Conservation (phyloP, 2,888 invertebrate species). For the Caradrina kadenii region DNA sequence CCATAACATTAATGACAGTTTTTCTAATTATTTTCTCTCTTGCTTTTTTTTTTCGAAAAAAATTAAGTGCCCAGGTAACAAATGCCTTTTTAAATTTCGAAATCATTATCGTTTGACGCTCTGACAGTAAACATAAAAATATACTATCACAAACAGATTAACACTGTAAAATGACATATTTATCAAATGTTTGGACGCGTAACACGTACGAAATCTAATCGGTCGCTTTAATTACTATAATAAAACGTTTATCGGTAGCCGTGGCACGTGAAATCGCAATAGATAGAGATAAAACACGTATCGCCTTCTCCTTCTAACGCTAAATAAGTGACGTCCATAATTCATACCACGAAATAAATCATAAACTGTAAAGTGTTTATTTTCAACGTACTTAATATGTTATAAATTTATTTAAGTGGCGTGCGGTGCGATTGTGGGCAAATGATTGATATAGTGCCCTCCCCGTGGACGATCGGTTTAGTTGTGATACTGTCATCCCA, state of each 20-base stretch:
- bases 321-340: constrained; percentile 86
- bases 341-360: constrained; percentile 89
- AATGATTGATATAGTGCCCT: constrained; percentile 89
- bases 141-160: constrained; percentile 77
- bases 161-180: constrained; percentile 81
- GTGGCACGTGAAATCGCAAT: constrained; percentile 85
- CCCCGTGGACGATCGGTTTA: constrained; percentile 81
- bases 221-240: constrained; percentile 86
- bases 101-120: constrained; percentile 72
- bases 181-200: constrained; percentile 83
- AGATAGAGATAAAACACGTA: constrained; percentile 81
- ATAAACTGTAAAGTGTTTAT: constrained; percentile 90
- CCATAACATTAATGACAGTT: neutral
- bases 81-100: constrained; percentile 65
- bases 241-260: constrained; percentile 88
- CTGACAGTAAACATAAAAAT: constrained; percentile 73
- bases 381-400: constrained; percentile 90
- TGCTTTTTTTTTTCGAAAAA: constrained; percentile 1
- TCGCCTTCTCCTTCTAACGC: constrained; percentile 80
- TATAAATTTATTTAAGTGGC: constrained; percentile 91
- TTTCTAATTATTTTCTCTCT: neutral
- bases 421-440: constrained; percentile 85
- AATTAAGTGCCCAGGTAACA: neutral
- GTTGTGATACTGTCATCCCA: constrained; percentile 83
- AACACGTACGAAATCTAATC: constrained; percentile 83